Evolutionary conservation across 2,888 invertebrate genomes (phyloP).

Genomic region (Cheilosia urbana): DNA sequence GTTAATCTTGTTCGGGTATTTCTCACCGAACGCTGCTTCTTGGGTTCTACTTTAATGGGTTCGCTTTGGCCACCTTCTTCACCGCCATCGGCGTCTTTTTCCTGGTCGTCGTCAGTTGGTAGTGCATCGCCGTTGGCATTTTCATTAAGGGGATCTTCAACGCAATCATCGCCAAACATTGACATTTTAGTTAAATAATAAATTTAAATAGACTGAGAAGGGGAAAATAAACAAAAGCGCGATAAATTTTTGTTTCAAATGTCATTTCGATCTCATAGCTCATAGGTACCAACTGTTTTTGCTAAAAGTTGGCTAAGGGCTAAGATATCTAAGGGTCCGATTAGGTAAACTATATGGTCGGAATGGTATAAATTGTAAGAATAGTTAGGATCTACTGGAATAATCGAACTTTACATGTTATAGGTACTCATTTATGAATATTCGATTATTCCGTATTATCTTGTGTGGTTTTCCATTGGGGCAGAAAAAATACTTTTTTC

Average conservation of each 20-base stretch:
- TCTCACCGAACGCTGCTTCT: conserved; percentile 85
- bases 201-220: neutral
- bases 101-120: conserved; percentile 84
- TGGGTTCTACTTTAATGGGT: conserved; percentile 83
- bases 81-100: conserved; percentile 80
- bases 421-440: too few relatives aligned
- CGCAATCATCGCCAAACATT: conserved; percentile 77
- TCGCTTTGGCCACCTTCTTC: conserved; percentile 84
- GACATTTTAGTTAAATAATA: conserved; percentile 56
- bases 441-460: too few relatives aligned
- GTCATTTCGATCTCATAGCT: too few relatives aligned
- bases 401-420: too few relatives aligned
- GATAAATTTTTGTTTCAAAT: neutral
- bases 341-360: too few relatives aligned
- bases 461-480: too few relatives aligned
- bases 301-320: too few relatives aligned
- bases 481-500: too few relatives aligned
- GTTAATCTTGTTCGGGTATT: conserved; percentile 89
- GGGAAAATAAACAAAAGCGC: conserved; percentile 10
- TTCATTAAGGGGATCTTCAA: conserved; percentile 80
- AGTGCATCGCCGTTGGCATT: conserved; percentile 83
- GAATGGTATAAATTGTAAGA: too few relatives aligned
- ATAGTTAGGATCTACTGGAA: too few relatives aligned
- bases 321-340: too few relatives aligned
- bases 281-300: too few relatives aligned